phyloP scores from a whole-genome alignment of 2,888 invertebrate genomes.

The Acleris cristana region DNA sequence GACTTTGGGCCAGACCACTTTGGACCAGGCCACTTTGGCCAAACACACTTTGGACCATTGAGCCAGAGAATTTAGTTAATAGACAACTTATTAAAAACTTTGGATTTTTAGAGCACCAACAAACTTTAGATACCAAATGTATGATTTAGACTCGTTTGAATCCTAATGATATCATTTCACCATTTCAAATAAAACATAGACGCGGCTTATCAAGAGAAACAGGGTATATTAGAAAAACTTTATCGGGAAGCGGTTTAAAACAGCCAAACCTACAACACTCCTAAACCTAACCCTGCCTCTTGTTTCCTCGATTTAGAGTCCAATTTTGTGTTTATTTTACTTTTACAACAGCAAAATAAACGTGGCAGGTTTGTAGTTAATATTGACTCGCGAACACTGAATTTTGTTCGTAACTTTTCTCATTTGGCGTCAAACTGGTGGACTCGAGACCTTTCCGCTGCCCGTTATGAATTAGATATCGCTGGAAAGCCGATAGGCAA shows the following conservation, averaged over 20 bases:
- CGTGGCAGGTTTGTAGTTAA: conserved; percentile 69
- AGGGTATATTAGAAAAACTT: conserved; percentile 77
- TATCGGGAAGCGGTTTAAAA: conserved; percentile 61
- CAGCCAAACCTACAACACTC: conserved; percentile 4
- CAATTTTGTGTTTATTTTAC: conserved; percentile 28
- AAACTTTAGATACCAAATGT: too few species aligned
- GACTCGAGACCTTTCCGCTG: conserved; percentile 47
- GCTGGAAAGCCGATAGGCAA: conserved; percentile 22
- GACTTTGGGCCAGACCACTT: too few species aligned
- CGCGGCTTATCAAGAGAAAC: conserved; percentile 38
- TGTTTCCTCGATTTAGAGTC: conserved; percentile 29
- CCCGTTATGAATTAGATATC: conserved; percentile 51
- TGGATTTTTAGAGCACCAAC: too few species aligned
- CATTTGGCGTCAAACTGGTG: conserved; percentile 71
- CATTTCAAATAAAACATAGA: conserved; percentile 32
- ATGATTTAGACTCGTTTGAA: background rate
- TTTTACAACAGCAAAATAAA: conserved; percentile 45
- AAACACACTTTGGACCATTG: too few species aligned
- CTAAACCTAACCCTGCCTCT: conserved; percentile 33
- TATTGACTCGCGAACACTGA: conserved; percentile 79
- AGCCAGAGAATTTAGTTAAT: too few species aligned
- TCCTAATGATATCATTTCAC: conserved; percentile 15
- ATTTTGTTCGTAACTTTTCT: conserved; percentile 80
- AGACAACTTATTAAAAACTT: too few species aligned
- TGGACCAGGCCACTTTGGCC: too few species aligned